Percentiles rank a stretch among this genome's conserved stretches.
Conservation (phyloP, 2,113 vertebrate species). For the Daubentonia madagascariensis region DNA sequence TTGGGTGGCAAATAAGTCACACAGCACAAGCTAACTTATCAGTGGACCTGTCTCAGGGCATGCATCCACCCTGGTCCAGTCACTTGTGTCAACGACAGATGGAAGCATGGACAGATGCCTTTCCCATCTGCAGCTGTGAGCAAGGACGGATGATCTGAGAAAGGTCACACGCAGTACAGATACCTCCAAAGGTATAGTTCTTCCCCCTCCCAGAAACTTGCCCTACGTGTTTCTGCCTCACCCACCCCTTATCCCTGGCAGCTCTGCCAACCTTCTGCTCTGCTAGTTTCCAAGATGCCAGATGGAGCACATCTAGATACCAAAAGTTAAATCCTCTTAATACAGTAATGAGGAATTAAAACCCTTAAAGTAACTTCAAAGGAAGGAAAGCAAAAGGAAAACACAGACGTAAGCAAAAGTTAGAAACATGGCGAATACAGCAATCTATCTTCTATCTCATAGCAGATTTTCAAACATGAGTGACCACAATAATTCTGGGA, state of each 20-base stretch:
- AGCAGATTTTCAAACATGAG: background rate
- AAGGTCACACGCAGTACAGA: background rate
- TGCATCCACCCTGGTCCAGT: background rate
- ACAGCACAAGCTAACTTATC: background rate
- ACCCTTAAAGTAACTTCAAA: slow-evolving; percentile 46
- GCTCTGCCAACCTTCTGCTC: background rate
- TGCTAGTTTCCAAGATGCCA: background rate
- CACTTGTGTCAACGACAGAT: background rate
- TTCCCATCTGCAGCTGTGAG: background rate
- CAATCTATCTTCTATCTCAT: background rate
- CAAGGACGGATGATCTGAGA: background rate
- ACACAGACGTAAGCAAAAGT: background rate
- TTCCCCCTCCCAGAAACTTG: background rate
- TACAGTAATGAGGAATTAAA: slow-evolving; percentile 15
- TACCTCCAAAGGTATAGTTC: background rate
- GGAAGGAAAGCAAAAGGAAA: slow-evolving; percentile 27
- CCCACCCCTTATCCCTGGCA: background rate
- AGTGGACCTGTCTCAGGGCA: background rate
- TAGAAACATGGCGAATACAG: background rate
- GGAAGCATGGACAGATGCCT: background rate
- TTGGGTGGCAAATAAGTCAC: background rate
- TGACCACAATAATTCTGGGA: background rate
- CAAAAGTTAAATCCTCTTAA: slow-evolving; percentile 22
- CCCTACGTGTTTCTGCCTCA: background rate
- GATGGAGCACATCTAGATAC: background rate